phyloP scores from a whole-genome alignment of 2,113 vertebrate genomes.

The Microcebus lehilahytsara region DNA sequence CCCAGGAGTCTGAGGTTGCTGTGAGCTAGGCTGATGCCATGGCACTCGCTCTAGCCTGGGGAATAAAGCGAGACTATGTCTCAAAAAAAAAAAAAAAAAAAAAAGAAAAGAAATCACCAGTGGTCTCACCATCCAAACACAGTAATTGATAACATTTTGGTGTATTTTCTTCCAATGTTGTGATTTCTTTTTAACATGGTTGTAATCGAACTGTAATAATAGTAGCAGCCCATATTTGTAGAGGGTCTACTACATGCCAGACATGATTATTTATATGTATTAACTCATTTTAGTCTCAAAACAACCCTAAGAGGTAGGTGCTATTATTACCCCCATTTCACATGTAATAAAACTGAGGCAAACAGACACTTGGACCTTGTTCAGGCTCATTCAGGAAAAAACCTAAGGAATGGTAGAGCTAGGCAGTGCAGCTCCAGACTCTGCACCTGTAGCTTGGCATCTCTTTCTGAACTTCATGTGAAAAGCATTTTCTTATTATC shows the following conservation, averaged over 20 bases:
- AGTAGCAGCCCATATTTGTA: not conserved
- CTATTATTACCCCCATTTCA: not conserved
- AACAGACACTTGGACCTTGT: no score
- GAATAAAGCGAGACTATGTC: no score
- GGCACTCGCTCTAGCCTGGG: no score
- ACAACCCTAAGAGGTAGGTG: not conserved
- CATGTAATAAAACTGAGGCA: not conserved
- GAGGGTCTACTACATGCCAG: not conserved
- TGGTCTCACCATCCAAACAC: not conserved
- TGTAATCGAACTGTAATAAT: not conserved
- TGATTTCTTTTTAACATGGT: not conserved
- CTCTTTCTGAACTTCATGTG: not conserved
- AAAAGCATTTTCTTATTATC: not conserved
- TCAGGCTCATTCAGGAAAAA: not conserved
- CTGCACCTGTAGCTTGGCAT: not conserved
- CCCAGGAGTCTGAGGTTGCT: no score
- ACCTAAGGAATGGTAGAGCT: not conserved
- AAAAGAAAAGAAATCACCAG: not conserved
- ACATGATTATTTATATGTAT: not conserved
- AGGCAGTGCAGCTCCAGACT: not conserved
- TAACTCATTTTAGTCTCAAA: not conserved
- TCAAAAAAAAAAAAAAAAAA: no score
- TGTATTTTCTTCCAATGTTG: not conserved
- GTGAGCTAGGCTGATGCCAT: no score
- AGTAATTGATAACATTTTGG: not conserved